These are phyloP conservation scores for Novumbra hubbsi DNA, from an alignment of 2,797 vertebrate genomes.

Conservation along the genomic window DNA sequence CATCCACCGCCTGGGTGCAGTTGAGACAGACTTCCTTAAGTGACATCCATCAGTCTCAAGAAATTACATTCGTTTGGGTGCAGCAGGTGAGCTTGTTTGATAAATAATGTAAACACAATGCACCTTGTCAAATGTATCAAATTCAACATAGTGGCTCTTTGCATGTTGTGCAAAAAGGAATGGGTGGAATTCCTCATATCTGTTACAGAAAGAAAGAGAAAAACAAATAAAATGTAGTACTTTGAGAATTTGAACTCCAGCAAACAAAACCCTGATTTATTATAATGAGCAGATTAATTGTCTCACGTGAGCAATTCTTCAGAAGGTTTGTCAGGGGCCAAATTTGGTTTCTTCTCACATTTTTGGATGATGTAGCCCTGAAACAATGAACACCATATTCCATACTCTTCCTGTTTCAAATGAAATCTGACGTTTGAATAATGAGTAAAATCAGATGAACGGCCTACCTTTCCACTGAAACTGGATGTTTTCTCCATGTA, in stretches of 20 bases:
- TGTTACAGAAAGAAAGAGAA: slow-evolving; percentile 55
- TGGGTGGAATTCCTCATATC: slow-evolving; percentile 98
- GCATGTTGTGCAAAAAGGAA: slow-evolving; percentile 92
- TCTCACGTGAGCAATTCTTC: slow-evolving; percentile 93
- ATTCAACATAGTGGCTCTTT: slow-evolving; percentile 84
- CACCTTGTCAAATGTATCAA: slow-evolving; percentile 96
- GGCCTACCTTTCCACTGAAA: slow-evolving; percentile 85
- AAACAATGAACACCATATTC: slow-evolving; percentile 19
- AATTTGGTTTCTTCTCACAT: slow-evolving; percentile 89
- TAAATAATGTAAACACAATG: slow-evolving; percentile 1
- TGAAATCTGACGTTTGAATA: background rate
- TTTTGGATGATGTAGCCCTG: slow-evolving; percentile 97
- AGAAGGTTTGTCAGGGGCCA: slow-evolving; percentile 78
- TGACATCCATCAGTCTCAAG: background rate
- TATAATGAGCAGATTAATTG: background rate
- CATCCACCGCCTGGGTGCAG: slow-evolving; percentile 85
- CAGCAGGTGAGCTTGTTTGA: background rate
- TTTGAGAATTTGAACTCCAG: slow-evolving; percentile 17
- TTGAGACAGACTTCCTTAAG: slow-evolving; percentile 25
- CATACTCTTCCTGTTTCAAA: background rate
- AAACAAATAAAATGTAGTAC: background rate
- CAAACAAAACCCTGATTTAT: background rate
- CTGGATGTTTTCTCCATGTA: slow-evolving; percentile 80
- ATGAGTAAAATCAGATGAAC: background rate
- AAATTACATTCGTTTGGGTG: background rate